Evolutionary conservation across 2,888 invertebrate species (phyloP).

Genomic region (Abrostola triplasia): DNA sequence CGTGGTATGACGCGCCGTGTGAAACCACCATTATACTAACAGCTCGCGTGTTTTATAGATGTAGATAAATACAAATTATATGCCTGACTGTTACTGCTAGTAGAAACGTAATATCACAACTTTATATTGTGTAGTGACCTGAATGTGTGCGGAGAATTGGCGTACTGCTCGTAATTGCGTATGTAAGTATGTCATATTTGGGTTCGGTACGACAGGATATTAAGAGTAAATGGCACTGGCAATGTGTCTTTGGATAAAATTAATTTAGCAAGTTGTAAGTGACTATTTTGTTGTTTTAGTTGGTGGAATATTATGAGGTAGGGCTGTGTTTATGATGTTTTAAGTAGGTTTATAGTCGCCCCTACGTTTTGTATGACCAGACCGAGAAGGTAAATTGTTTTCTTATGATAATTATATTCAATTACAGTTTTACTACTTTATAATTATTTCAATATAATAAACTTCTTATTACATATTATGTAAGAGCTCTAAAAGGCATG

Average conservation of each 20-base stretch:
- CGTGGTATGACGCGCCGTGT: conserved; percentile 20
- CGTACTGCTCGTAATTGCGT: conserved; percentile 30
- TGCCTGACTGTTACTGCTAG: conserved; percentile 17
- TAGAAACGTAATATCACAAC: conserved; percentile 41
- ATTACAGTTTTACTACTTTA: no score
- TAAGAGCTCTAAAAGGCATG: no score
- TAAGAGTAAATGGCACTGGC: conserved; percentile 26
- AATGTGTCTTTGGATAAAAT: conserved; percentile 43
- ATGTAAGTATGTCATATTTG: conserved; percentile 39
- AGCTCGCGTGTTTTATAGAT: conserved; percentile 24
- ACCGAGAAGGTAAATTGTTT: no score
- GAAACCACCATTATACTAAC: not conserved
- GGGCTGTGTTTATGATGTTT: not conserved
- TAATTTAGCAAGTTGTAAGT: conserved; percentile 35
- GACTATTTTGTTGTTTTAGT: conserved; percentile 25
- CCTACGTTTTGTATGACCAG: no score
- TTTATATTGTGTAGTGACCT: conserved; percentile 36
- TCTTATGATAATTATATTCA: no score
- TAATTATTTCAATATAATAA: no score
- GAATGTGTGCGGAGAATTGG: conserved; percentile 30
- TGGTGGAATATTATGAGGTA: conserved; percentile 15
- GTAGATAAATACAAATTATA: conserved; percentile 34
- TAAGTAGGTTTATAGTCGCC: not conserved
- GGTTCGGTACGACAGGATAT: conserved; percentile 19
- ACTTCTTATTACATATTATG: no score